Percentiles rank a stretch among this genome's conserved stretches.
These are phyloP conservation scores for Pteropus rufus DNA, from an alignment of 2,797 vertebrate species.

Conservation along the genomic window DNA sequence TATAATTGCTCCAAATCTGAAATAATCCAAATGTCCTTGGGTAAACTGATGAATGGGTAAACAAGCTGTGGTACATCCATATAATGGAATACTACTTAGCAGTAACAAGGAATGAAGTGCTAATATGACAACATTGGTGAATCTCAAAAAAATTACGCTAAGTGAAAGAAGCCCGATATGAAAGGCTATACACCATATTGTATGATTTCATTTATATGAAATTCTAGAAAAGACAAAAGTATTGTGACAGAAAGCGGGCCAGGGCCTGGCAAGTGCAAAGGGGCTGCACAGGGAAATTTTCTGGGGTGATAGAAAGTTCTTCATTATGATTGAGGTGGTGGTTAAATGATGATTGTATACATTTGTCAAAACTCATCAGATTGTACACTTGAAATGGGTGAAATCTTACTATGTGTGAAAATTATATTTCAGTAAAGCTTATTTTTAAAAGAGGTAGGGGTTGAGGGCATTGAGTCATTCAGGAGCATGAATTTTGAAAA, in stretches of 20 bases:
- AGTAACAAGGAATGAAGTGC: neutral
- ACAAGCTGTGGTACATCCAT: neutral
- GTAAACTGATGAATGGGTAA: neutral
- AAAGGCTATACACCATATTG: neutral
- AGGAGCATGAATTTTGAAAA: neutral
- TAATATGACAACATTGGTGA: neutral
- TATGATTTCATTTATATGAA: neutral
- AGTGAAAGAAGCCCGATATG: neutral
- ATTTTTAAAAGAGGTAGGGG: neutral
- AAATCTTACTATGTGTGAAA: neutral
- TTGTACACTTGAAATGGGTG: neutral
- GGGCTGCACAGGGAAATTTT: neutral
- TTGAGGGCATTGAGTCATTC: neutral
- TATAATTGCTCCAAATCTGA: neutral
- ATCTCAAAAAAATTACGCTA: neutral
- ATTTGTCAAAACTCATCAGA: neutral
- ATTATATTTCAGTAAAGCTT: neutral
- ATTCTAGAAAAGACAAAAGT: neutral
- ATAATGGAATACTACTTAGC: neutral
- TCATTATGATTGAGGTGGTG: neutral
- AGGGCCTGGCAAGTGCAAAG: neutral
- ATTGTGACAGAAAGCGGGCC: neutral
- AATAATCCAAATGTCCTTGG: neutral
- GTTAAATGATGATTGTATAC: neutral
- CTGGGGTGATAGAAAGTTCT: neutral